A percentile compares a stretch with the other conserved stretches of the same genome.
phyloP scores from a whole-genome alignment of 2,888 invertebrate species.

The Melangyna quadrimaculata region DNA sequence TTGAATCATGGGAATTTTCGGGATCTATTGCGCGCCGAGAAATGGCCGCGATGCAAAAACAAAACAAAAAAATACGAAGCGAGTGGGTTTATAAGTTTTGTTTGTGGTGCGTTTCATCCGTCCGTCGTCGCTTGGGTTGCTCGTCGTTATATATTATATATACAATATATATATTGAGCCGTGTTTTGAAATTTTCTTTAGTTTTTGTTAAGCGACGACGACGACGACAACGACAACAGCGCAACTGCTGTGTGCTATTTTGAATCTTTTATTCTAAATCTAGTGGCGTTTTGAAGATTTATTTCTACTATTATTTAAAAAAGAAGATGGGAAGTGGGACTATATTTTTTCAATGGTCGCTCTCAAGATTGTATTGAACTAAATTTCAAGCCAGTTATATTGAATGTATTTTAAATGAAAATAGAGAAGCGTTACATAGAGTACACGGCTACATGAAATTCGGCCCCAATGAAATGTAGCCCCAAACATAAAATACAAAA shows the following conservation, averaged over 20 bases:
- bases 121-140: not conserved
- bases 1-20: slow-evolving; percentile 67
- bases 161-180: not conserved
- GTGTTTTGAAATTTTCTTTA: not conserved
- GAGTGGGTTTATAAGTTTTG: slow-evolving; percentile 6
- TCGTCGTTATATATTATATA: too few relatives aligned
- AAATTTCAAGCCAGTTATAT: not conserved
- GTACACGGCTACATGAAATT: too few relatives aligned
- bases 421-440: too few relatives aligned
- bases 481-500: too few relatives aligned
- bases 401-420: not conserved
- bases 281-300: slow-evolving; percentile 32
- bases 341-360: not conserved
- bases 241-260: slow-evolving; percentile 15
- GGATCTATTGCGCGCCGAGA: slow-evolving; percentile 50
- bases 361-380: not conserved
- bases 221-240: slow-evolving; percentile 1
- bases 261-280: slow-evolving; percentile 39
- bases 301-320: slow-evolving; percentile 8
- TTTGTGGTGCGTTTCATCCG: slow-evolving; percentile 7
- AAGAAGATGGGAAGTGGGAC: not conserved
- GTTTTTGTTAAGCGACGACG: slow-evolving; percentile 20
- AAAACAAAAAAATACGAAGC: not conserved
- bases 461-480: too few relatives aligned
- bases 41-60: slow-evolving; percentile 17